phyloP scores from a whole-genome alignment of 2,797 vertebrate species.

The Acridotheres tristis region DNA sequence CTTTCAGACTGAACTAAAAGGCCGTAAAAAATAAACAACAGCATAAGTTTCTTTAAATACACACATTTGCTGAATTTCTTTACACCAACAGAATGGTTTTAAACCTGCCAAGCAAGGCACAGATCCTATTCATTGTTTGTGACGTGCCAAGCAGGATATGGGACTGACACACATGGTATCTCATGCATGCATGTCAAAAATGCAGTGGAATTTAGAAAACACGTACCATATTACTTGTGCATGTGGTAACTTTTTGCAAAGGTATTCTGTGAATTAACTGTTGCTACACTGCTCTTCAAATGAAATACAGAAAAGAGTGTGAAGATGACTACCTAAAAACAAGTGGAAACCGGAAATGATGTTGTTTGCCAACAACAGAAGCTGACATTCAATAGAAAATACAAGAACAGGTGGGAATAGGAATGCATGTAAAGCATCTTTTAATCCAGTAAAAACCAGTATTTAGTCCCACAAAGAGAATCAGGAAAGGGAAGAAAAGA shows the following conservation, averaged over 20 bases:
- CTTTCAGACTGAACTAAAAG: not conserved
- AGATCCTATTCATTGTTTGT: not conserved
- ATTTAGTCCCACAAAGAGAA: not conserved
- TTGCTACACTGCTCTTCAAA: not conserved
- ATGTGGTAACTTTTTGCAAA: fast-evolving
- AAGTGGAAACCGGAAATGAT: not conserved
- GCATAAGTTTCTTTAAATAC: not conserved
- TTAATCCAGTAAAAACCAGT: not conserved
- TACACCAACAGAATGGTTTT: not conserved
- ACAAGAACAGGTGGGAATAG: not conserved
- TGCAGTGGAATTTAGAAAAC: not conserved
- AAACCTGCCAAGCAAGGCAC: not conserved
- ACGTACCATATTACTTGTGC: not conserved
- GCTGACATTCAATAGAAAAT: not conserved
- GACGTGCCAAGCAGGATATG: not conserved
- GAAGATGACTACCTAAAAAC: not conserved
- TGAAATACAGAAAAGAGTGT: not conserved
- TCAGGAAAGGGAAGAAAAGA: not conserved
- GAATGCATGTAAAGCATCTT: not conserved
- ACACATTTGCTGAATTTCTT: not conserved
- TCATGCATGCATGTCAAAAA: not conserved
- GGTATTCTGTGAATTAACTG: not conserved
- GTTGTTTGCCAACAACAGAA: not conserved
- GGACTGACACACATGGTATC: not conserved
- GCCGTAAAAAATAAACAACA: not conserved